Conservation (phyloP, 1,140 invertebrate genomes). For the Plectrocnemia conspersa region DNA sequence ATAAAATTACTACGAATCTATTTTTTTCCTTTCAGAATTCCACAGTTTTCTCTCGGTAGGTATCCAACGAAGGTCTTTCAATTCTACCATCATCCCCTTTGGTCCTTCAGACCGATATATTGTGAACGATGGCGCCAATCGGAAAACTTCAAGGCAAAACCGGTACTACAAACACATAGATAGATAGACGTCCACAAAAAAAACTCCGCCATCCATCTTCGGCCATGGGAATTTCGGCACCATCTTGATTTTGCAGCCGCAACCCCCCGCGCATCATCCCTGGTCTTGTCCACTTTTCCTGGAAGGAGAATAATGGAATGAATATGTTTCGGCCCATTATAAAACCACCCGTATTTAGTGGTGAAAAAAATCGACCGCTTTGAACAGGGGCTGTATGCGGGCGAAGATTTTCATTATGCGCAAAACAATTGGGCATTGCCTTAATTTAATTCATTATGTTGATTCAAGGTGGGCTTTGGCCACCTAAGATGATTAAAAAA, state of each 20-base stretch:
- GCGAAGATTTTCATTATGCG: no score
- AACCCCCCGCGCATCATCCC: conserved; percentile 6
- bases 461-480: no score
- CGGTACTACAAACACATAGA: conserved; percentile 3
- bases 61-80: no score
- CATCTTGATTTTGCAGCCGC: conserved; percentile 28
- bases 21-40: no score
- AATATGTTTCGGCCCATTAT: conserved; percentile 34
- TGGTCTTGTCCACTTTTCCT: conserved; percentile 25
- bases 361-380: conserved; percentile 17
- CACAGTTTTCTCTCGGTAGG: not conserved
- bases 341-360: conserved; percentile 30
- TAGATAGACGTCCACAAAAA: conserved; percentile 19
- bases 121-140: conserved; percentile 33
- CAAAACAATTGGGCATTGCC: no score
- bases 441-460: no score
- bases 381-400: conserved; percentile 19
- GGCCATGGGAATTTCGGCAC: conserved; percentile 34
- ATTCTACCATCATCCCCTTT: conserved; percentile 27
- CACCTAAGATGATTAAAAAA: no score
- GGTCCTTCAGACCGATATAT: conserved; percentile 31
- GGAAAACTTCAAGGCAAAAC: conserved; percentile 28
- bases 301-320: conserved; percentile 34
- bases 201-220: conserved; percentile 27
- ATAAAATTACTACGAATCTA: no score